Base-by-base conservation (phyloP, 2,888 invertebrate species). In the Pseudococcus longispinus region DNA sequence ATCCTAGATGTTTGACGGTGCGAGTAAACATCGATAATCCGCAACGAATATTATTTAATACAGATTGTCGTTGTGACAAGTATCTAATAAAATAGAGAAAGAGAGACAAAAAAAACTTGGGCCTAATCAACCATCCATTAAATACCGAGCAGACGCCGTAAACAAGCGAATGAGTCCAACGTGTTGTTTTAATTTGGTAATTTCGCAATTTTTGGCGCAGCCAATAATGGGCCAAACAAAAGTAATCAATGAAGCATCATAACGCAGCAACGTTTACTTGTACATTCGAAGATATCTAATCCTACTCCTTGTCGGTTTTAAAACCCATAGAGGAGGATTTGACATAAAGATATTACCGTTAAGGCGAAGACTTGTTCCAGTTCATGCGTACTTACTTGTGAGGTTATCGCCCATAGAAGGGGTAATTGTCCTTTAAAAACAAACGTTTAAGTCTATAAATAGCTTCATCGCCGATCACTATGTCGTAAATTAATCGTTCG, bases 21-120 rank as follows among this genome's bases (percentile, higher is more conserved):
- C 84, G 84, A 42, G 23, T 84, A 84, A 65, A 42, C 84, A 29
- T 65, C 70, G 42, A 65, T 84, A 84, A 84, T 84, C 84, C 84
- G 84, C 84, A 32, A 84, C 84, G 84, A 84, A 84, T 84, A 84
- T 84, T 84, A 84, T 84, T 84, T 84, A 84, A 84, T 65, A 84
- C 83, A 83, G 42, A 42, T 84, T 70, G 65, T 37, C 8, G 37
- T 37, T 37, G 37, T 37, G 37, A 37, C 2, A 37, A 37, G 2
- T 37, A 37, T 37, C 37, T 2, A 23, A 84, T 70, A 55, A 51
- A n/a, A 77, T 11, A 29, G 37, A 37, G 11, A 74, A 37, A 51
- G 37, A 77, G 29, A 29, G 37, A 37, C 26, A 74, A 37, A 80
- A 37, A 77, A 80, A 80, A 42, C 42, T 42, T 80, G 77, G 42